A percentile compares a stretch with the other conserved stretches of the same genome.
Evolutionary conservation across 2,113 vertebrate species (phyloP).

Genomic region (Acanthochromis polyacanthus): DNA sequence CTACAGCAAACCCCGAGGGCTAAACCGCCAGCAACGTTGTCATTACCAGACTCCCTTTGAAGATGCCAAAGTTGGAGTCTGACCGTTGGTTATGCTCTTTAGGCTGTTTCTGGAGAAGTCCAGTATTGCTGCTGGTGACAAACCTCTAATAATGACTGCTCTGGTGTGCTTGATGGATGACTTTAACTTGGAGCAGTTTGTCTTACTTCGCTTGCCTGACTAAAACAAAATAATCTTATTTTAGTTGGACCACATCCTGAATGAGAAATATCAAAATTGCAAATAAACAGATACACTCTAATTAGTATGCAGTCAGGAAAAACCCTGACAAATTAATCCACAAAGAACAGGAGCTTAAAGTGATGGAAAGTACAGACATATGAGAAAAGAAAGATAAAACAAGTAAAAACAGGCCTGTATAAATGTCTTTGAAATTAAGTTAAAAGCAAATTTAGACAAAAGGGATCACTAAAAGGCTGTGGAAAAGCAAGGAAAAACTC

Average conservation of each 20-base stretch:
- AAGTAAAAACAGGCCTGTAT: neutral
- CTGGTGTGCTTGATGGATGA: constrained; percentile 10
- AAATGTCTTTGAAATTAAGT: neutral
- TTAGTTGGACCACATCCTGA: neutral
- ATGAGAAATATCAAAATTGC: neutral
- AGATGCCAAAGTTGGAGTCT: constrained; percentile 46
- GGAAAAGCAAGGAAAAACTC: too few species aligned
- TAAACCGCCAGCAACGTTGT: constrained; percentile 49
- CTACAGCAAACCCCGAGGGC: constrained; percentile 57
- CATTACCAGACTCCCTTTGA: constrained; percentile 69
- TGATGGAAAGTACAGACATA: too few species aligned
- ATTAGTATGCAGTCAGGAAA: neutral
- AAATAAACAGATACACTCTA: neutral
- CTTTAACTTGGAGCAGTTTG: constrained; percentile 3
- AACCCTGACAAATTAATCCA: neutral
- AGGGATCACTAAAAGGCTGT: too few species aligned
- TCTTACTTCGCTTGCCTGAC: neutral
- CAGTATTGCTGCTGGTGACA: constrained; percentile 30
- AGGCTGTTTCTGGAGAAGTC: constrained; percentile 5
- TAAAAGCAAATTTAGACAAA: neutral
- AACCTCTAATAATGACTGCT: constrained; percentile 37
- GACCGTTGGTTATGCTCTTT: constrained; percentile 50
- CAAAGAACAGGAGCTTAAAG: too few species aligned
- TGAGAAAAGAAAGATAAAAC: too few species aligned
- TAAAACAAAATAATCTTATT: constrained; percentile 7